Conservation (phyloP, 2,113 vertebrate genomes). For the Lipophrys pholis region DNA sequence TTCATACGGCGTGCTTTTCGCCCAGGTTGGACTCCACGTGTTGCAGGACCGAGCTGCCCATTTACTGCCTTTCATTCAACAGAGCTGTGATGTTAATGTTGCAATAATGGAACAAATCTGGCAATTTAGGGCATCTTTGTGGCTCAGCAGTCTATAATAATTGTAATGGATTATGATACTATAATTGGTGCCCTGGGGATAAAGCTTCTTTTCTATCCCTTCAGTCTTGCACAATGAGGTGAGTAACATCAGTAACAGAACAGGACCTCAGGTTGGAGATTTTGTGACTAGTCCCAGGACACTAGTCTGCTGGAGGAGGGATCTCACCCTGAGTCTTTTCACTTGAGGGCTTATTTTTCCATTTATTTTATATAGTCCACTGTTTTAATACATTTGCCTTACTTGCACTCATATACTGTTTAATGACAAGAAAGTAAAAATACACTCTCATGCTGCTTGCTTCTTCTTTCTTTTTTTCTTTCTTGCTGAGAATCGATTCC, state of each 20-base stretch:
- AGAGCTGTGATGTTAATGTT: constrained; percentile 1
- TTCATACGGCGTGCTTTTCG: neutral
- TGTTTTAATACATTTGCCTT: neutral
- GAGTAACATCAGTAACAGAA: constrained; percentile 33
- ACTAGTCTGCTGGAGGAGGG: constrained; percentile 35
- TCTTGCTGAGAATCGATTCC: constrained; percentile 26
- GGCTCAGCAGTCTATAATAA: constrained; percentile 56
- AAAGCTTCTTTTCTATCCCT: constrained; percentile 45
- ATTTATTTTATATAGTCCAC: constrained; percentile 23
- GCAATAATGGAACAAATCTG: constrained; percentile 20
- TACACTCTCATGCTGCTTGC: neutral
- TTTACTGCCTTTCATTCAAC: constrained; percentile 2
- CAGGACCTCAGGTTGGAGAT: constrained; percentile 39
- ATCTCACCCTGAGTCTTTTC: constrained; percentile 28
- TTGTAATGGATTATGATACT: constrained; percentile 48
- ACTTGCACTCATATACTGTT: neutral
- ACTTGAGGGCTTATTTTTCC: constrained; percentile 44
- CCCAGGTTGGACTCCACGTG: neutral
- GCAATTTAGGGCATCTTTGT: constrained; percentile 25
- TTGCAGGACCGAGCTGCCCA: neutral
- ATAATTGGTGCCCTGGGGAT: constrained; percentile 57
- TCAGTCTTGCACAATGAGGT: constrained; percentile 36
- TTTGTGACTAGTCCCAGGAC: constrained; percentile 52
- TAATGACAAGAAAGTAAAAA: constrained; percentile 16
- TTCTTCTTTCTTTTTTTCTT: constrained; percentile 40